Base-by-base conservation (phyloP, 2,888 invertebrate species). In the Macaria notata region DNA sequence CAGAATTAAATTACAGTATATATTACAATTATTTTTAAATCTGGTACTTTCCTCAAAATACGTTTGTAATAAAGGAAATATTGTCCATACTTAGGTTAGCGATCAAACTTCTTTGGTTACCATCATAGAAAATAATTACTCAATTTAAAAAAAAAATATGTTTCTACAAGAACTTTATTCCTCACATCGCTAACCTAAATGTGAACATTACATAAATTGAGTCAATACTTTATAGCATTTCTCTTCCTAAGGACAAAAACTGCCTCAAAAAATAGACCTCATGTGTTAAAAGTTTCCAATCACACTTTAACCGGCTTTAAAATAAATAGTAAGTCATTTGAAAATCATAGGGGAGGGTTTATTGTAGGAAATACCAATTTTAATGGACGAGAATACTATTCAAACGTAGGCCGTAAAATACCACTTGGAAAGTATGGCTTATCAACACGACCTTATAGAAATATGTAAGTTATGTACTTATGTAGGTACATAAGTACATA, bases 221-320 rank as follows among this genome's bases (percentile, higher is more conserved):
- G 57, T 60, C 54, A 54, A 60, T 60, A 58, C 44, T 42, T 62
- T 61, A 64, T 63, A 66, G 42, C 66, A 66, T 66, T 65, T 63
- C 46, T 59, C 42, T 61, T 56, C 51, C 31, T 57, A 49, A 58
- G 54, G 63, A 62, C 59, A 61, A 67, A 66, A 65, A 64, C 19
- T 63, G 63, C 54, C 63, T 66, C 67, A 57, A 67, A 67, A 67
- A 67, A 67, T 67, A 67, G 62, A 67, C 60, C 56, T 62, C 55
- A 49, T 64, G 59, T 54, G 50, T 54, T 56, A 60, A 19, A 19
- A 49, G 51, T 48, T 54, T 38, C 30, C 57, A 46, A 57, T 60
- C 50, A 50, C 63, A 58, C 55, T 49, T 49, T 61, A 41, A 60
- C 62, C 58, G 62, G 62, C 57, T 49, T 56, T 45, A 62, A 39